A percentile compares a stretch with the other conserved stretches of the same genome.
phyloP scores from a whole-genome alignment of 2,888 invertebrate genomes.

The Drosophila pseudotakahashii region DNA sequence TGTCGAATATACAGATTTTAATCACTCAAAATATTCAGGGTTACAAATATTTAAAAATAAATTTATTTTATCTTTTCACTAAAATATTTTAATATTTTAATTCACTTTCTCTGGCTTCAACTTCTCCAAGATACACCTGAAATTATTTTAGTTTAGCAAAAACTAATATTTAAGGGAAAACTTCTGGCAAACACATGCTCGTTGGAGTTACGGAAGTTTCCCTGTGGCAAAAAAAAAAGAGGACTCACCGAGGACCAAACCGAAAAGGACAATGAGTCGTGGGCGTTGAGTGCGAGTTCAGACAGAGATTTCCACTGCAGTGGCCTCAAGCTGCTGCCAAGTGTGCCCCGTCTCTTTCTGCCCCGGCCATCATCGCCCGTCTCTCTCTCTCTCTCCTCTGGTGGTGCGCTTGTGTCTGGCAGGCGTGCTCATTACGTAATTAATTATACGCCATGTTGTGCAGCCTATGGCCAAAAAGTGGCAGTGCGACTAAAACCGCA shows the following conservation, averaged over 20 bases:
- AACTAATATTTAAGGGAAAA: background rate
- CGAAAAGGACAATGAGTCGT: slow-evolving; percentile 49
- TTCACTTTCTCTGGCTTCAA: background rate
- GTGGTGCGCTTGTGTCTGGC: slow-evolving; percentile 47
- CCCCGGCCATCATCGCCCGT: background rate
- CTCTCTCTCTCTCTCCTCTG: slow-evolving; percentile 24
- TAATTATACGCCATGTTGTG: slow-evolving; percentile 74
- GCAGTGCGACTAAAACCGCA: slow-evolving; percentile 59
- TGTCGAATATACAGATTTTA: slow-evolving; percentile 30
- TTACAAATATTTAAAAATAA: too few relatives aligned
- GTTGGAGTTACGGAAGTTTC: slow-evolving; percentile 2
- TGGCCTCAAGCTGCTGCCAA: slow-evolving; percentile 43
- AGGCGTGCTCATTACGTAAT: slow-evolving; percentile 74
- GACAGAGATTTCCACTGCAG: slow-evolving; percentile 38
- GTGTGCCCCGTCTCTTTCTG: slow-evolving; percentile 13
- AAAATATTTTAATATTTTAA: background rate
- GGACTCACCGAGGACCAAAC: slow-evolving; percentile 2
- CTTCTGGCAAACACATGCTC: background rate
- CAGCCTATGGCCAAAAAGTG: slow-evolving; percentile 64
- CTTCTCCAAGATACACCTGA: background rate
- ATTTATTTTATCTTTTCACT: too few relatives aligned
- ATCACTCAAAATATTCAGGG: too few relatives aligned
- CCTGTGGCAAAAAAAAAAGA: background rate
- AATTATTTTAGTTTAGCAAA: background rate
- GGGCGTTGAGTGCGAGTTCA: slow-evolving; percentile 19